Base-by-base conservation (phyloP, 2,113 vertebrate genomes). In the Eira barbara region DNA sequence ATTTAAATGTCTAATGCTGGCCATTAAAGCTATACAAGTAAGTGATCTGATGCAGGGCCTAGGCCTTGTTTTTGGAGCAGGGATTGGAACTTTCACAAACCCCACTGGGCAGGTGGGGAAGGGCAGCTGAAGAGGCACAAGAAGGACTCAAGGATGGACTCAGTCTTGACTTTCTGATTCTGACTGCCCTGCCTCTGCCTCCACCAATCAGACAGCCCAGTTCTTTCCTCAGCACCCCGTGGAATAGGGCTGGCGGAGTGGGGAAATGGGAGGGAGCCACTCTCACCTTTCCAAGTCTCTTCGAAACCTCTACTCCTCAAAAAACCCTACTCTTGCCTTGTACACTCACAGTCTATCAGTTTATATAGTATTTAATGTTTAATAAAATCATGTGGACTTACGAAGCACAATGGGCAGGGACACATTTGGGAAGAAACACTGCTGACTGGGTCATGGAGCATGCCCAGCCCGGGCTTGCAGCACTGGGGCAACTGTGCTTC, bases 391-490 rank as follows among this genome's bases (percentile, higher is more conserved):
- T 8, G 4, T 17, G 74, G 31, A 69, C 18, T 89, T 63, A n/a
- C 55, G 42, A 55, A 34, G 81, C 17, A 57, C 7, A 71, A 29
- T 12, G 6, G 47, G 34, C 45, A 52, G 15, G 7, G 36, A 27
- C 36, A 8, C 9, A 13, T 36, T 17, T 74, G 57, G 57, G 84
- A 86, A 61, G n/a, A 71, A 92, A 79, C 36, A 45, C 42, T 2
- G 20, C 34, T 17, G 23, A 55, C 83, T 3, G 34, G 6, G 39
- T 36, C 31, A 29, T 3, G 11, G 3, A 9, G 17, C 25, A 14
- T 0, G 1, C 7, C 17, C 74, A 9, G 0, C 0, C 0, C 7
- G 7, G 2, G 31, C 4, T 14, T 45, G 73, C 7, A 8, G 14
- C 3, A 15, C 12, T 2, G 7, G 82, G 34, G 20, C 59, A 27